Evolutionary conservation across 2,113 vertebrate genomes (phyloP).

Genomic region (Semnornis frantzii): DNA sequence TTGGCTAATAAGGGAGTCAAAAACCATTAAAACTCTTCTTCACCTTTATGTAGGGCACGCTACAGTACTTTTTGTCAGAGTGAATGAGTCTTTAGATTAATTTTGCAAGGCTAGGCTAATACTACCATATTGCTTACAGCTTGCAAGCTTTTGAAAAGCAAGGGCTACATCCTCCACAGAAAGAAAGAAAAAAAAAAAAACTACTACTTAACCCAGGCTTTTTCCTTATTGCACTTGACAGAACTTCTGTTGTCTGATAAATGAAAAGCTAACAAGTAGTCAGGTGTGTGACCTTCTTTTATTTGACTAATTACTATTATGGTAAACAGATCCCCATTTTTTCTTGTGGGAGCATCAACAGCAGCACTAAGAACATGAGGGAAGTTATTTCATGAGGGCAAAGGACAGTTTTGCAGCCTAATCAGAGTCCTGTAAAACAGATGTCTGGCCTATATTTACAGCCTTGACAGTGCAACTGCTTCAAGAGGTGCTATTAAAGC

Average conservation of each 20-base stretch:
- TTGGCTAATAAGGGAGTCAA: slow-evolving; percentile 42
- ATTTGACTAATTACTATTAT: slow-evolving; percentile 29
- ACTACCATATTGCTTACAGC: slow-evolving; percentile 23
- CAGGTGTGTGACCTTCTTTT: background rate
- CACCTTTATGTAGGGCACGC: slow-evolving; percentile 51
- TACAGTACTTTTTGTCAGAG: slow-evolving; percentile 16
- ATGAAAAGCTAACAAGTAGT: slow-evolving; percentile 55
- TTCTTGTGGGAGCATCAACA: background rate
- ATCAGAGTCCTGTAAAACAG: background rate
- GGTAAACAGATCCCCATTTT: slow-evolving; percentile 3
- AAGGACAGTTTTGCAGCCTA: slow-evolving; percentile 22
- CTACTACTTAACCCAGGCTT: background rate
- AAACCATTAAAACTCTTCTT: slow-evolving; percentile 47
- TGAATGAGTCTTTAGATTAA: slow-evolving; percentile 4
- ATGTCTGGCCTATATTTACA: background rate
- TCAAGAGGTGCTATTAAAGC: background rate
- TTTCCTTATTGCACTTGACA: slow-evolving; percentile 44
- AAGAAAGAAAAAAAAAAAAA: background rate
- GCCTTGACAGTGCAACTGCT: background rate
- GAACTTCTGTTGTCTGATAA: slow-evolving; percentile 39
- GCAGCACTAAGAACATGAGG: background rate
- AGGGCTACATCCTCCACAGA: background rate
- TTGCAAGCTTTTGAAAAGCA: slow-evolving; percentile 17
- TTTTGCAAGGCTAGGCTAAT: slow-evolving; percentile 28
- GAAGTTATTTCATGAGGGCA: background rate